Conservation (phyloP, 2,797 vertebrate genomes). For the Rhodeus uyekii region DNA sequence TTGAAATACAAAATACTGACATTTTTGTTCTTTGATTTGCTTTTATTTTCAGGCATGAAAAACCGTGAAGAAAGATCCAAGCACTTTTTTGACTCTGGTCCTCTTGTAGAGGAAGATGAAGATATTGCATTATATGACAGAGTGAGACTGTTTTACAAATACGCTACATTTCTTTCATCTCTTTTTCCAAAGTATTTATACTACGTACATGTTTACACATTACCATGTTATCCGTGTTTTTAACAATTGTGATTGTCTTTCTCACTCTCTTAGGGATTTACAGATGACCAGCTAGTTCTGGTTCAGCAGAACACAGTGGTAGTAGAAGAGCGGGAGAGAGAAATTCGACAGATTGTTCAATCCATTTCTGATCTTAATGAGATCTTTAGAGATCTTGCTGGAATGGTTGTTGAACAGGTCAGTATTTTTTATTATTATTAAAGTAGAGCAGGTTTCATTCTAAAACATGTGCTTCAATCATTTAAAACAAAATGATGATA, state of each 20-base stretch:
- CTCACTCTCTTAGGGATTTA: constrained; percentile 83
- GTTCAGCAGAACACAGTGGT: constrained; percentile 90
- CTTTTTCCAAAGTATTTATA: not conserved
- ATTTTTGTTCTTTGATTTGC: constrained; percentile 15
- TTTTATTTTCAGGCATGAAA: constrained; percentile 87
- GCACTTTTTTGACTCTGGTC: constrained; percentile 97
- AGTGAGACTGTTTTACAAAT: constrained; percentile 69
- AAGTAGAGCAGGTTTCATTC: not conserved
- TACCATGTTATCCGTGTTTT: not conserved
- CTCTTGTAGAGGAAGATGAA: constrained; percentile 94
- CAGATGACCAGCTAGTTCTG: constrained; percentile 89
- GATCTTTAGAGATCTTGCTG: constrained; percentile 92
- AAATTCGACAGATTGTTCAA: constrained; percentile 93
- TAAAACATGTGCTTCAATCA: not conserved
- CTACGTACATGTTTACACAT: not conserved
- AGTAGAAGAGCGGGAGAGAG: constrained; percentile 92
- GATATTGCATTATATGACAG: constrained; percentile 88
- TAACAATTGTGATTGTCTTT: no score
- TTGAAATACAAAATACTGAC: not conserved
- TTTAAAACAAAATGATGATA: no score
- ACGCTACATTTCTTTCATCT: not conserved
- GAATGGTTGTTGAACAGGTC: constrained; percentile 88
- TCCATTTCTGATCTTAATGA: constrained; percentile 98
- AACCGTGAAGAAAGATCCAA: constrained; percentile 96
- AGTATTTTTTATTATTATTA: not conserved